Base-by-base conservation (phyloP, 2,797 vertebrate genomes). In the Acipenser transmontanus region DNA sequence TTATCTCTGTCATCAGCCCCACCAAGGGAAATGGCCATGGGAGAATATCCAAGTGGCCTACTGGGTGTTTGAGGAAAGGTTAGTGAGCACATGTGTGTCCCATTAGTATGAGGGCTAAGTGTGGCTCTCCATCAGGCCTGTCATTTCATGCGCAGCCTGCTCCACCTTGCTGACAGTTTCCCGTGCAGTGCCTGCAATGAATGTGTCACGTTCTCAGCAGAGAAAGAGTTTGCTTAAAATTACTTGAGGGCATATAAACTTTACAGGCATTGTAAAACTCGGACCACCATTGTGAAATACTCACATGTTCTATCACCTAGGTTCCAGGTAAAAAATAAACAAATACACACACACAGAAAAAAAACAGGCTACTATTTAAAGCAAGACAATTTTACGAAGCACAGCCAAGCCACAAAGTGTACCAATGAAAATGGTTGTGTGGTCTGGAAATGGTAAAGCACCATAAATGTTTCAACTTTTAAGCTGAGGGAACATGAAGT, bases 211-310 rank as follows among this genome's bases (percentile, higher is more conserved):
- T 72, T 78, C 83, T 80, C 78, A 70, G 71, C 74, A 79, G 82
- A 79, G 77, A 72, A 70, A 77, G 73, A 70, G 77, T 82, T 86
- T 77, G 80, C 80, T 80, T 82, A 76, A 81, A 84, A 79, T 76
- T 76, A 79, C 65, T 72, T 73, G 73, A 76, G 72, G 69, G 20
- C 79, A 76, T 67, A 81, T 83, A 79, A 81, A 80, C 73, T 78
- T 78, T 76, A 73, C 72, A 68, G 71, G 76, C 72, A 70, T 78
- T 86, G 77, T 75, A 76, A 59, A 76, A 78, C 76, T 34, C 34
- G 85, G 78, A 72, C 71, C 62, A 50, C 61, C 76, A 74, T 72
- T 77, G 54, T 57, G 12, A 57, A 13, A 57, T 57, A 11, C 9
- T 34, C 9, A 57, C 54, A 57, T 7, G 14, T 6, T 7, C 54